Percentiles rank a stretch among this genome's conserved stretches.
Conservation (phyloP, 2,113 vertebrate genomes). For the Cebidichthys violaceus region DNA sequence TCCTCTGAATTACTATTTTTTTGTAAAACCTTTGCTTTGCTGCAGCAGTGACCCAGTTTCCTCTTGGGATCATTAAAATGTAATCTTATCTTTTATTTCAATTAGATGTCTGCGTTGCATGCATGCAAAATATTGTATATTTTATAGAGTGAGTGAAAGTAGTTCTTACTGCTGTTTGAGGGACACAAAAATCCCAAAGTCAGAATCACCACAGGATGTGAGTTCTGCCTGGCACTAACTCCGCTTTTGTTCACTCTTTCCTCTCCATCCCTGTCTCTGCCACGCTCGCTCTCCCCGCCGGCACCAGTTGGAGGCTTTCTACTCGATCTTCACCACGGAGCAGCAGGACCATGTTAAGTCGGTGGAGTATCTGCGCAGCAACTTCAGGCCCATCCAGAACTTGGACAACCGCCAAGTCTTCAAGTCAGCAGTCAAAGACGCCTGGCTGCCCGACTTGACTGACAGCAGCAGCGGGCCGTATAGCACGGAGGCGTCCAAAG, state of each 20-base stretch:
- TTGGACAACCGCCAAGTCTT: conserved; percentile 90
- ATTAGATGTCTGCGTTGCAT: not conserved
- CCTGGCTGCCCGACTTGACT: conserved; percentile 90
- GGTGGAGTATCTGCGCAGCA: conserved; percentile 96
- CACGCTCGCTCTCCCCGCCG: not conserved
- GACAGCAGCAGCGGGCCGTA: conserved; percentile 89
- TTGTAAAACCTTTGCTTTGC: conserved; percentile 11
- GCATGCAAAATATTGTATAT: not conserved
- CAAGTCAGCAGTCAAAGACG: conserved; percentile 94
- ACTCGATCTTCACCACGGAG: conserved; percentile 98
- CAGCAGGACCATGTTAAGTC: conserved; percentile 99
- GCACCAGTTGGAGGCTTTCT: conserved; percentile 94
- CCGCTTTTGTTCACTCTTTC: not conserved
- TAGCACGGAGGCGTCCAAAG: conserved; percentile 94
- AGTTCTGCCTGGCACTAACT: conserved; percentile 1
- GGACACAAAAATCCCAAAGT: not conserved
- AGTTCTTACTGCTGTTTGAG: not conserved
- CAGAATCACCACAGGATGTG: not conserved
- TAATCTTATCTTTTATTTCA: conserved; percentile 24
- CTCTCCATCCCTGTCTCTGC: conserved; percentile 11
- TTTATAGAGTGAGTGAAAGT: not conserved
- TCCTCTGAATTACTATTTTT: not conserved
- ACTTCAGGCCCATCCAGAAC: conserved; percentile 92
- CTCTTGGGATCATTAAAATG: conserved; percentile 29
- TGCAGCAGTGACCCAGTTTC: conserved; percentile 34